phyloP scores from a whole-genome alignment of 1,140 invertebrate genomes.

The Heliconius nattereri region DNA sequence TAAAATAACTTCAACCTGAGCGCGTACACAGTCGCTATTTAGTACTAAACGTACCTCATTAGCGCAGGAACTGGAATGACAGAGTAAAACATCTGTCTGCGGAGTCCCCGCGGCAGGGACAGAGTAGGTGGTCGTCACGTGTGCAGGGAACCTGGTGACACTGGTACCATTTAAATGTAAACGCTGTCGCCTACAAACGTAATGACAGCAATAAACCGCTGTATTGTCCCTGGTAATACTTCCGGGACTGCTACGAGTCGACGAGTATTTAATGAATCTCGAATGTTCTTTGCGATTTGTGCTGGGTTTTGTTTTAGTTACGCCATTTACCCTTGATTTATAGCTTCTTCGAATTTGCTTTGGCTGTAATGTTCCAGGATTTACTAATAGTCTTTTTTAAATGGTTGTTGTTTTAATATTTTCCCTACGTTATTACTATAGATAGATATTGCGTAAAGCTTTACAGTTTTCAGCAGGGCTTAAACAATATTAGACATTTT shows the following conservation, averaged over 20 bases:
- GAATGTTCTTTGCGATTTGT: constrained; percentile 21
- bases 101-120: constrained; percentile 26
- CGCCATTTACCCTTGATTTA: constrained; percentile 3
- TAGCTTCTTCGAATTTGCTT: constrained; percentile 4
- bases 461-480: background rate
- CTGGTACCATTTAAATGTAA: constrained; percentile 32
- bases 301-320: constrained; percentile 2
- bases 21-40: background rate
- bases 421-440: background rate
- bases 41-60: background rate
- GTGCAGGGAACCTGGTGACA: constrained; percentile 33
- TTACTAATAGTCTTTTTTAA: background rate
- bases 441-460: background rate
- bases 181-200: constrained; percentile 29
- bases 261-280: constrained; percentile 36
- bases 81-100: background rate
- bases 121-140: constrained; percentile 32
- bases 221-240: constrained; percentile 35
- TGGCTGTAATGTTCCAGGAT: background rate
- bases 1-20: background rate
- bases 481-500: too few relatives aligned
- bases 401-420: background rate
- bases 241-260: constrained; percentile 11
- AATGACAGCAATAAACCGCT: constrained; percentile 32
- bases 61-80: background rate